Base-by-base conservation (phyloP, 92 coral and sea anemone species). In the Chrysogorgia sp. region DNA sequence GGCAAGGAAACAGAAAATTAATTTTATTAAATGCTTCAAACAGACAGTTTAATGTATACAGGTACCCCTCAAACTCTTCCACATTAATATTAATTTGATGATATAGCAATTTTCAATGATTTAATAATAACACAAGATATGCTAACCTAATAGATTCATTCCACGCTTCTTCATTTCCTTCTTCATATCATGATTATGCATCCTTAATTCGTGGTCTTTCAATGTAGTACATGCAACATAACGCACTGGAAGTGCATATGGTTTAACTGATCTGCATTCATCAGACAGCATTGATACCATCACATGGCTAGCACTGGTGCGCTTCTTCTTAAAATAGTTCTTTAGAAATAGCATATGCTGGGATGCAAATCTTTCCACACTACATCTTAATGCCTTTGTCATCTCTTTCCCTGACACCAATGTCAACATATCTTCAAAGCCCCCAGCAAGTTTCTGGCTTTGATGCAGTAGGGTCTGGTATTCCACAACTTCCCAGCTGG, bases 221-320 rank as follows among this genome's bases (percentile, higher is more conserved):
- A n/a, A n/a, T n/a, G n/a, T n/a, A n/a, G n/a, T n/a, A n/a, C n/a
- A n/a, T n/a, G n/a, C n/a, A n/a, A n/a, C n/a, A n/a, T n/a, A n/a
- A n/a, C n/a, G n/a, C n/a, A n/a, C n/a, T n/a, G n/a, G n/a, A n/a
- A n/a, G n/a, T n/a, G n/a, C n/a, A n/a, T n/a, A 86, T 26, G 84
- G 90, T n/a, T 86, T 86, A 10, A 14, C 26, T 2, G 9, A 0
- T 40, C 87, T 19, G 26, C 66, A 66, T 49, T 86, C 90, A 61
- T 86, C 90, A 7, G 90, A 82, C 2, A 86, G 61, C 87, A 86
- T 82, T 10, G 78, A 33, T 0, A 86, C 87, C 30, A 86, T 0
- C 0, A 86, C 90, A 77, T 82, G 90, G 0, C 76, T 50, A 12
- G 90, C 90, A 14, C 56, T 14, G 0, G 81, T 77, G 30, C 84